Evolutionary conservation across 1,140 invertebrate species (phyloP), one percentile per base, ranked within the genome.

Genomic region (Protaetia brevitarsis): DNA sequence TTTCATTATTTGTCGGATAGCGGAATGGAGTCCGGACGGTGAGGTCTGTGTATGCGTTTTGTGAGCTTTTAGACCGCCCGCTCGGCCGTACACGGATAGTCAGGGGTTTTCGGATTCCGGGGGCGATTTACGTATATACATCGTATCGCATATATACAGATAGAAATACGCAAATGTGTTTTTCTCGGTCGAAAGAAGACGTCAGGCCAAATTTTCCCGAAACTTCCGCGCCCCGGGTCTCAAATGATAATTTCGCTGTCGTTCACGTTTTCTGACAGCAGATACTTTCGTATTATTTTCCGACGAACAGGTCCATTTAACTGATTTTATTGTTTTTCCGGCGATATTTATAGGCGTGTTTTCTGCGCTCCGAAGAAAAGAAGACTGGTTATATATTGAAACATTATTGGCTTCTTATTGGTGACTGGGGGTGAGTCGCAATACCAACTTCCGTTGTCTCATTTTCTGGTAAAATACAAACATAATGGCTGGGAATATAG

Each of bases 231-330:
- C n/a, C 41, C 19, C 41, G 26, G 21, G 41, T n/a, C n/a, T 16
- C 41, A 51, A 51, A 51, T 51, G 41, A 51, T 51, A 51, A 51
- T 51, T 51, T 26, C 19, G 41, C 19, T 37, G 34, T 13, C 34
- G 34, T 2, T 51, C 41, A 13, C 26, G 21, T 51, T 23, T 51
- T 23, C 41, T 23, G 3, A 37, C n/a, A 37, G 41, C 19, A 51
- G 41, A 51, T 19, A 23, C 41, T 51, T 51, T 51, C 41, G 41
- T 19, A 51, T 51, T 51, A 51, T 51, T 51, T 51, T 23, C 13
- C 19, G 16, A 8, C 13, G 41, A 51, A 51, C 26, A 23, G 41
- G 41, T 51, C 19, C 41, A 23, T 51, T 51, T 51, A 51, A 51
- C 41, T 23, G 41, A 51, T 51, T 51, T 51, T 19, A 51, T 51